Conservation (phyloP, 2,888 invertebrate genomes). For the Cynaeus angustus region DNA sequence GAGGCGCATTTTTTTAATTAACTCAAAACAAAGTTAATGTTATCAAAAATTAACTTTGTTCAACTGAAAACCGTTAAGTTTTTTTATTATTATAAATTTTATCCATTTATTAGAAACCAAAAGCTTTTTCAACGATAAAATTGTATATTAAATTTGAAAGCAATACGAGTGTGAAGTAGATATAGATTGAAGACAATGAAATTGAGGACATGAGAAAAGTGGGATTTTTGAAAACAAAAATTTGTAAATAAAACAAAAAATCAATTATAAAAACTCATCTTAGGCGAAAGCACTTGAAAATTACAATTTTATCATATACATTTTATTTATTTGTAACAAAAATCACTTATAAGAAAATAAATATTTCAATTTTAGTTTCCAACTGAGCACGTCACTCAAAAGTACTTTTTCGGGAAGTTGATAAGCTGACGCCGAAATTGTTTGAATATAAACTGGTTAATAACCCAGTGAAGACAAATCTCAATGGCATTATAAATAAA, state of each 20-base stretch:
- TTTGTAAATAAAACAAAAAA: not conserved
- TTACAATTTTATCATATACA: constrained; percentile 25
- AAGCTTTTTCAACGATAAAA: too few species aligned
- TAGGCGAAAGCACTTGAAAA: constrained; percentile 9
- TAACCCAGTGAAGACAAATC: constrained; percentile 29
- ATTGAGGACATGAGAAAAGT: too few species aligned
- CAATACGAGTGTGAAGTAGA: too few species aligned
- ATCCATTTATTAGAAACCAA: too few species aligned
- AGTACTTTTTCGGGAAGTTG: constrained; percentile 6
- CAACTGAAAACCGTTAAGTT: too few species aligned
- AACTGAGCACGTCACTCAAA: constrained; percentile 10
- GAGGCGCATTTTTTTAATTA: too few species aligned
- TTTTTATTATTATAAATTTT: too few species aligned
- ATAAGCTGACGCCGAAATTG: constrained; percentile 17
- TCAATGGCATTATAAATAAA: constrained; percentile 45
- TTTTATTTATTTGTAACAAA: constrained; percentile 33
- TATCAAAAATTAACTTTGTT: too few species aligned
- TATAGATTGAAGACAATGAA: too few species aligned
- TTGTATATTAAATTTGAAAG: too few species aligned
- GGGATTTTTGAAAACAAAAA: not conserved
- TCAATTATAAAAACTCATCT: constrained; percentile 16
- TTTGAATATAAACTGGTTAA: constrained; percentile 23
- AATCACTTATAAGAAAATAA: constrained; percentile 29
- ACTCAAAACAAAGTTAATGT: too few species aligned
- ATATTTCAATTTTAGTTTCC: not conserved